phyloP scores from a whole-genome alignment of 1,140 invertebrate species.

The Hermatobates lingyangjiaoensis region DNA sequence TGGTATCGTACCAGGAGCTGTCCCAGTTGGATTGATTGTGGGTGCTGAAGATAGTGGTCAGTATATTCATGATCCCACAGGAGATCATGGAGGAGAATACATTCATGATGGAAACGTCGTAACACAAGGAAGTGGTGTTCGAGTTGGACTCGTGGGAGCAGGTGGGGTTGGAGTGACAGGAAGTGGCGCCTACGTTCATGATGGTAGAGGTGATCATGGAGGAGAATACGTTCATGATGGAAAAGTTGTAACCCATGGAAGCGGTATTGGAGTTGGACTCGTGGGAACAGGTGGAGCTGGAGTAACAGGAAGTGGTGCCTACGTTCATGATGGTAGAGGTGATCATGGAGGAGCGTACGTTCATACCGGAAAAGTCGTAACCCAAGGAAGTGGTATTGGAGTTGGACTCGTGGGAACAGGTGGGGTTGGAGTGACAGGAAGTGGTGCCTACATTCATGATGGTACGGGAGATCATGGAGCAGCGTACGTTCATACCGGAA shows the following conservation, averaged over 20 bases:
- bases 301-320: slow-evolving; percentile 4
- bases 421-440: not conserved
- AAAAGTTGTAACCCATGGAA: not conserved
- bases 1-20: not conserved
- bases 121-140: not conserved
- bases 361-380: not conserved
- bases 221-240: not conserved
- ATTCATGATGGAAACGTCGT: slow-evolving; percentile 4
- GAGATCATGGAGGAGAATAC: slow-evolving; percentile 23
- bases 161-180: slow-evolving; percentile 2
- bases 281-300: slow-evolving; percentile 3
- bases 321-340: slow-evolving; percentile 17
- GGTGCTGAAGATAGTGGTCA: slow-evolving; percentile 24
- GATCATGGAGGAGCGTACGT: slow-evolving; percentile 23
- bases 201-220: not conserved
- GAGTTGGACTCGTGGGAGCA: slow-evolving; percentile 3
- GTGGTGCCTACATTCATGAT: slow-evolving; percentile 10
- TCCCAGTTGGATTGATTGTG: slow-evolving; percentile 14
- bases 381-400: not conserved
- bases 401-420: slow-evolving; percentile 1
- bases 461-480: slow-evolving; percentile 4
- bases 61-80: slow-evolving; percentile 18
- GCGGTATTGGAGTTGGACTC: not conserved
- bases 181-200: not conserved
- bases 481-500: slow-evolving; percentile 5